Base-by-base conservation (phyloP, 23 tunicate species). In the Diplosoma virens region DNA sequence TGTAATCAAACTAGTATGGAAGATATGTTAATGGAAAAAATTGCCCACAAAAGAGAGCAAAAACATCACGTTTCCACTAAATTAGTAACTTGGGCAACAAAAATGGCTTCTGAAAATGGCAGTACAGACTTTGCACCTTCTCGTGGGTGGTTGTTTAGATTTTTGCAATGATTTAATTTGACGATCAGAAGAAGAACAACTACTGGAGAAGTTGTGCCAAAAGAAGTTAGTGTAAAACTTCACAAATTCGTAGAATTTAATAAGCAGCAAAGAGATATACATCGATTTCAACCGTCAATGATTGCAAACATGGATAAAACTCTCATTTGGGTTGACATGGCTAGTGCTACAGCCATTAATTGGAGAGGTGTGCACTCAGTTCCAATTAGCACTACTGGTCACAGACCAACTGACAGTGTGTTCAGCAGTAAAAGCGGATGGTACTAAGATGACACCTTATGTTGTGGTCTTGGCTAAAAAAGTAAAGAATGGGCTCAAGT, bases 31-130 rank as follows among this genome's bases (percentile, higher is more conserved):
- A 71, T 79, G 80, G 36, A 52, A 46, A 80, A 80, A 41, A 50
- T 71, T 68, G 78, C 80, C 28, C 31, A 80, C 2, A 66, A 68
- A 29, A 78, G 66, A 50, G 66, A 45, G 66, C 78, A 69, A 68
- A 65, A 80, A 29, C 84, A 67, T 67, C 84, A 67, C 66, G 78
- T 80, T 66, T 80, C 84, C 66, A 47, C 66, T 1, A 80, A 68
- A 47, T 80, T 80, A 32, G 68, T 80, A 5, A 68, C 26, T 47
- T 72, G 84, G 84, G 84, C 84, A 16, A 72, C 33, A 68, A 33
- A 80, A 32, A 3, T 80, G 84, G 84, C 84, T 68, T 25, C 46
- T 17, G 79, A 52, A 47, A 80, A 71, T 29, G 30, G 47, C 59
- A 1, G 41, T 33, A 41, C 59, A 1, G 58, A 45, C 27, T 71